Evolutionary conservation across 2,797 vertebrate species (phyloP).

Genomic region (Florisuga fusca): DNA sequence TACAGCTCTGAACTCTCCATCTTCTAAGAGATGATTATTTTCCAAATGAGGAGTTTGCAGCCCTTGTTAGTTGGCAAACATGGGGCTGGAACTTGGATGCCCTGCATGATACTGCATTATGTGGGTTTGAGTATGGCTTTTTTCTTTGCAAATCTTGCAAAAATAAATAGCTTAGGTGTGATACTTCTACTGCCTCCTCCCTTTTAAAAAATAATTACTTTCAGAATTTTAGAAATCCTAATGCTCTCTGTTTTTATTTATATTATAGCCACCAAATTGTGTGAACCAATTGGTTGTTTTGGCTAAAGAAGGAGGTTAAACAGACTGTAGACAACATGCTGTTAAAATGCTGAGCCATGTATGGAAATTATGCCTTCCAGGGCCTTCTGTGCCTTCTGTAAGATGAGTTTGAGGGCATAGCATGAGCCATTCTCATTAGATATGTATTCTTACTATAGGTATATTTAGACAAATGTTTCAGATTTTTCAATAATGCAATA

Average conservation of each 20-base stretch:
- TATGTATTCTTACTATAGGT: neutral
- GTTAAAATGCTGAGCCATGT: neutral
- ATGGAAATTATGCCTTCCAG: neutral
- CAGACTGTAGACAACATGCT: neutral
- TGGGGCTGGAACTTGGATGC: neutral
- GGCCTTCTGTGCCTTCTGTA: slow-evolving; percentile 4
- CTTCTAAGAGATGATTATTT: neutral
- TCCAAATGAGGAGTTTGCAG: neutral
- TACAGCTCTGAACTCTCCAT: neutral
- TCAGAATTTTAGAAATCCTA: neutral
- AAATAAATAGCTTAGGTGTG: neutral
- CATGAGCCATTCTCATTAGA: neutral
- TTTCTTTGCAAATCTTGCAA: neutral
- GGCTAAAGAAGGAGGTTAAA: neutral
- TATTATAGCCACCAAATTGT: neutral
- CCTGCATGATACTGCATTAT: neutral
- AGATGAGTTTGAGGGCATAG: neutral
- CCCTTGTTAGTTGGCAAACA: neutral
- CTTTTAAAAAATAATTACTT: neutral
- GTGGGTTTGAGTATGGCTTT: neutral
- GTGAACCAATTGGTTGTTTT: neutral
- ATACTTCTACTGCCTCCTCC: neutral
- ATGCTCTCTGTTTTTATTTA: neutral
- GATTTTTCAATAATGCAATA: neutral
- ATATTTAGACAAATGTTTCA: neutral